These are phyloP conservation scores for Hemiscyllium ocellatum DNA, from an alignment of 2,113 vertebrate species.

Conservation along the genomic window DNA sequence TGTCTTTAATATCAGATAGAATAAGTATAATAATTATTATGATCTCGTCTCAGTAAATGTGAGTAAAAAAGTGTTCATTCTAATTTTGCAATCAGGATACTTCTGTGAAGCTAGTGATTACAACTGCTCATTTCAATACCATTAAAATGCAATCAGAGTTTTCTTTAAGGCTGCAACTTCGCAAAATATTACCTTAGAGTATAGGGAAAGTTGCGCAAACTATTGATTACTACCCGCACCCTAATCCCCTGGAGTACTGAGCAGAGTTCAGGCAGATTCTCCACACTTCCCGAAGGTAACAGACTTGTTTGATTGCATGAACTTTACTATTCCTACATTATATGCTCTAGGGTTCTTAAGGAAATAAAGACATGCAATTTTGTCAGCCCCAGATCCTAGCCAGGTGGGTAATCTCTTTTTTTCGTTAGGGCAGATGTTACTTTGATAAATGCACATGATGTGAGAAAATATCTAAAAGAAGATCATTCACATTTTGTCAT, in stretches of 20 bases:
- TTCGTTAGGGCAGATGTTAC: neutral
- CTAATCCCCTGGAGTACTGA: neutral
- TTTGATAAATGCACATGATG: neutral
- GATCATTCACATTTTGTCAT: neutral
- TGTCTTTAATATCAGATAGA: neutral
- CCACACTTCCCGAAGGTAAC: neutral
- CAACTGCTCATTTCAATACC: neutral
- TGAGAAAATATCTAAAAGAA: neutral
- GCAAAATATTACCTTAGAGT: neutral
- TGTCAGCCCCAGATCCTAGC: neutral
- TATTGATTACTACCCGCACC: too few relatives aligned
- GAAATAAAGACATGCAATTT: neutral
- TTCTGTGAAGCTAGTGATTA: neutral
- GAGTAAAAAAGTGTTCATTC: neutral
- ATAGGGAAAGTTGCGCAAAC: neutral
- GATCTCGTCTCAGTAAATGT: neutral
- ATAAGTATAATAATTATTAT: neutral
- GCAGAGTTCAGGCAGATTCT: neutral
- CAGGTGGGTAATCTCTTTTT: neutral
- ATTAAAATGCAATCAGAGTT: neutral
- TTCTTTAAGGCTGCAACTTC: neutral
- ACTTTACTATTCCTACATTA: neutral
- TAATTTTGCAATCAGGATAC: neutral
- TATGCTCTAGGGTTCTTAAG: neutral
- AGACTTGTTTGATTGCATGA: neutral